These are phyloP conservation scores for Drosophila sp. DNA, from an alignment of 1,140 invertebrate species.

Conservation along the genomic window DNA sequence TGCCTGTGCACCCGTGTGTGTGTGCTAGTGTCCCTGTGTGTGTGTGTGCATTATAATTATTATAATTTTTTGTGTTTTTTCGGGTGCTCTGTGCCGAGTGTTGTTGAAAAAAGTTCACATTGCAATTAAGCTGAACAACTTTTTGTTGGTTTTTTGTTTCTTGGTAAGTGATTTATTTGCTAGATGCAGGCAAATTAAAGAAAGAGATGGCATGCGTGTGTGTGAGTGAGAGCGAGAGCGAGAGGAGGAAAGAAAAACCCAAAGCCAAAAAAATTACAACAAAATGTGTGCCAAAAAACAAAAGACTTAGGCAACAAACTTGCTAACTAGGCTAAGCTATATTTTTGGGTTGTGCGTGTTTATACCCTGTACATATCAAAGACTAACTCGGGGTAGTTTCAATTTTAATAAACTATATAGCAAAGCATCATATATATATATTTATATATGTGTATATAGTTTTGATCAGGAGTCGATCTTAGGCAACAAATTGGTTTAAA, in stretches of 20 bases:
- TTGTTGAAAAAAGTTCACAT: slow-evolving; percentile 33
- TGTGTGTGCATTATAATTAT: slow-evolving; percentile 50
- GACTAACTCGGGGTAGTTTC: too few relatives aligned
- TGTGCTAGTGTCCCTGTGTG: neutral
- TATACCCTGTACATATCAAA: neutral
- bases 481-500: too few relatives aligned
- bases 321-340: slow-evolving; percentile 53
- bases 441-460: too few relatives aligned
- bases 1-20: neutral
- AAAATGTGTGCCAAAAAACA: slow-evolving; percentile 47
- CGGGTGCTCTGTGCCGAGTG: slow-evolving; percentile 16
- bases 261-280: slow-evolving; percentile 10
- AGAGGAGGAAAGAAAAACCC: neutral
- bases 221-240: neutral
- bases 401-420: too few relatives aligned
- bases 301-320: slow-evolving; percentile 77
- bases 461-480: too few relatives aligned
- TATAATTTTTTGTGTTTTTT: slow-evolving; percentile 41
- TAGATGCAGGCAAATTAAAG: slow-evolving; percentile 13
- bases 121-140: slow-evolving; percentile 42
- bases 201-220: neutral
- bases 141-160: slow-evolving; percentile 25
- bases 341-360: neutral
- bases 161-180: slow-evolving; percentile 14
- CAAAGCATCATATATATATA: too few relatives aligned